Conservation (phyloP, 2,888 invertebrate genomes). For the Chalcis sispes region DNA sequence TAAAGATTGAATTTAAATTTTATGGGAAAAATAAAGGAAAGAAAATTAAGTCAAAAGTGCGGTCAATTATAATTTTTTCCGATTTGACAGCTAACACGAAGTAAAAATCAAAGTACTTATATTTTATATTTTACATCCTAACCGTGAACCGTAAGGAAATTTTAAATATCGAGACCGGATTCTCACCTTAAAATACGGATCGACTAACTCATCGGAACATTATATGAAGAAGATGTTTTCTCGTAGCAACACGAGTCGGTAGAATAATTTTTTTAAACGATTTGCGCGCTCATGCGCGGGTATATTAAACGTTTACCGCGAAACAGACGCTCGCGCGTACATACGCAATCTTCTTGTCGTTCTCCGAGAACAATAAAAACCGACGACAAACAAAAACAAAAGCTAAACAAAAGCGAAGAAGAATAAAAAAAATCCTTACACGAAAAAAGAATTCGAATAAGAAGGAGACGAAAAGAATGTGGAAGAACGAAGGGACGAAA, state of each 20-base stretch:
- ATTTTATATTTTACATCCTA: background rate
- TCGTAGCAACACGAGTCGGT: background rate
- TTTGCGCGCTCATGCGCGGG: background rate
- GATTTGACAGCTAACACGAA: too few relatives aligned
- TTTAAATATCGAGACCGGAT: background rate
- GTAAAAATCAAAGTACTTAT: background rate
- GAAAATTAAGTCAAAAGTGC: too few relatives aligned
- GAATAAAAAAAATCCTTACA: too few relatives aligned
- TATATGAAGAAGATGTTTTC: conserved; percentile 6
- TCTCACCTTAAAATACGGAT: background rate
- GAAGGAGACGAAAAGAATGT: background rate
- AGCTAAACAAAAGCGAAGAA: background rate
- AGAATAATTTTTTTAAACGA: conserved; percentile 26
- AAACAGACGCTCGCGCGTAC: conserved; percentile 13
- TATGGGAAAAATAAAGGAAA: too few relatives aligned
- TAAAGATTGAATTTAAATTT: too few relatives aligned
- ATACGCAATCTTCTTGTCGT: background rate
- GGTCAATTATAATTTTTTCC: too few relatives aligned
- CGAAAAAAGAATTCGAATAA: background rate
- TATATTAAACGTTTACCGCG: conserved; percentile 36
- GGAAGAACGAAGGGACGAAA: background rate
- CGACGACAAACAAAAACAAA: background rate
- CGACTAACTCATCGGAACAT: background rate
- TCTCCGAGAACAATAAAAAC: background rate
- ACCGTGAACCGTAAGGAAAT: background rate